These are phyloP conservation scores for Dromococcyx pavoninus DNA, from an alignment of 2,797 vertebrate species.

Conservation along the genomic window DNA sequence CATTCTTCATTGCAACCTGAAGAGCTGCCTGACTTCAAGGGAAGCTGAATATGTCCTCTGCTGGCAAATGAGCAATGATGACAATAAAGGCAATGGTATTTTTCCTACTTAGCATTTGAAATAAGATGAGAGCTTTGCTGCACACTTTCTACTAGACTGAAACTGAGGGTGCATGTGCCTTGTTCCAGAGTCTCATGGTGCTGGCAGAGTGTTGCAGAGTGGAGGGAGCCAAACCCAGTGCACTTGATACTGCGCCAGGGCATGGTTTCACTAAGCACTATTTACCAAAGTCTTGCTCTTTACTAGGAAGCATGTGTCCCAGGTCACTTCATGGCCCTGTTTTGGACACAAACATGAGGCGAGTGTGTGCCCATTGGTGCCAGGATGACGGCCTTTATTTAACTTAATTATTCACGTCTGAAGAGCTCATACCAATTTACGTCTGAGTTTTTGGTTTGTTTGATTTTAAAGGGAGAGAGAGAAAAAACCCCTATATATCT, in stretches of 20 bases:
- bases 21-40: background rate
- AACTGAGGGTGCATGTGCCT: background rate
- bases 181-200: background rate
- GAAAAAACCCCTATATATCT: background rate
- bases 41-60: background rate
- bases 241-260: background rate
- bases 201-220: background rate
- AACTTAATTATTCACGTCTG: background rate
- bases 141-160: background rate
- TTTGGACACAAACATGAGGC: background rate
- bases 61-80: background rate
- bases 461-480: too few relatives aligned
- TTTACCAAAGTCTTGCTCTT: background rate
- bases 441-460: background rate
- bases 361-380: background rate
- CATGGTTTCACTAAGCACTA: background rate
- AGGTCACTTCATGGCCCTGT: background rate
- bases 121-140: background rate
- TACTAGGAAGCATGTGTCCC: background rate
- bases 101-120: background rate
- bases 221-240: background rate
- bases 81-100: background rate
- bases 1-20: background rate
- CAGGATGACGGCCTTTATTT: background rate
- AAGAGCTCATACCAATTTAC: background rate